Base-by-base conservation (phyloP, 2,888 invertebrate genomes). In the Lacanobia oleracea region DNA sequence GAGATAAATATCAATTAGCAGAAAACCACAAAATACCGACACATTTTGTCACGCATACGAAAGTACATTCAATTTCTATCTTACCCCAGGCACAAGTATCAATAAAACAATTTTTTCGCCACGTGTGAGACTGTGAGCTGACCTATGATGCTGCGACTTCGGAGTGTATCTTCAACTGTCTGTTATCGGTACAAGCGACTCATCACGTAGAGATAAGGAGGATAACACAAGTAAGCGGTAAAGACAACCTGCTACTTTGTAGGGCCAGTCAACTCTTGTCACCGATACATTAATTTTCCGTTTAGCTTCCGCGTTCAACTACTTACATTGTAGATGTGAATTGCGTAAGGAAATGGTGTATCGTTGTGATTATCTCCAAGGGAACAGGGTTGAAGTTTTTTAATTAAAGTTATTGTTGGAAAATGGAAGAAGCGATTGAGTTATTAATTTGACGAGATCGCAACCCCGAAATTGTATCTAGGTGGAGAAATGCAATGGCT, bases 171-270 rank as follows among this genome's bases (percentile, higher is more conserved):
- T 69, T 8, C 27, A 79, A 79, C 66, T 69, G 50, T 65, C 68
- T 68, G 59, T 77, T 85, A 85, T 86, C 86, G 59, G 43, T 67
- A 74, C 77, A 68, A 78, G 77, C 75, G 60, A 37, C 54, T 72
- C 88, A 77, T 88, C 90, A 90, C 90, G 90, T 89, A 89, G 45
- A 48, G 88, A 90, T 90, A 90, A 87, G 56, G 56, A 59, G 59
- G 75, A 76, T 72, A 76, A 65, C 54, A 40, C 43, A 62, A 59
- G 62, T 63, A 27, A 53, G 64, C 67, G 67, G 56, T 33, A 21
- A 33, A 65, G 23, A 67, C 51, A 67, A 72, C 62, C 75, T 69
- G 54, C 3, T 78, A 80, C 82, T 82, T 78, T 68, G 82, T 82
- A 63, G 56, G 63, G 68, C 68, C 57, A 78, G 50, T 77, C 71